phyloP scores from a whole-genome alignment of 2,113 vertebrate genomes.

The Gavialis gangeticus region DNA sequence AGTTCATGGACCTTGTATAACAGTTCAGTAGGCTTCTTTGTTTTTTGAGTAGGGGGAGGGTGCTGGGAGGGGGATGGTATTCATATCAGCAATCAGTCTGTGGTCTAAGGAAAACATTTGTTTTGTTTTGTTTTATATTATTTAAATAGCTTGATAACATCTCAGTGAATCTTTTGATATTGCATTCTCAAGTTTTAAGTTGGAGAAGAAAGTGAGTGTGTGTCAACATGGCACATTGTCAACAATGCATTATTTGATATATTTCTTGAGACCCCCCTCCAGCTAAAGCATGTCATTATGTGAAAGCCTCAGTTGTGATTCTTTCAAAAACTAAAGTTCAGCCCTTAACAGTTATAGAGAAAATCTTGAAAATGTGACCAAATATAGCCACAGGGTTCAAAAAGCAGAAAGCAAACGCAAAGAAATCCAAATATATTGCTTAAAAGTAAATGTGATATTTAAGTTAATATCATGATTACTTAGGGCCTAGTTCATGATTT shows the following conservation, averaged over 20 bases:
- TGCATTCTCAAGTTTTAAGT: background rate
- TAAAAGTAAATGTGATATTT: background rate
- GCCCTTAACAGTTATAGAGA: background rate
- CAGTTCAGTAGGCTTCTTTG: background rate
- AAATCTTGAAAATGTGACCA: background rate
- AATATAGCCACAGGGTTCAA: background rate
- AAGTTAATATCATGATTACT: background rate
- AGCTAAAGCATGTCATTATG: too few relatives aligned
- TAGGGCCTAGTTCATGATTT: background rate
- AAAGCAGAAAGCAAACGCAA: background rate
- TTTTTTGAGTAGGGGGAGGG: background rate
- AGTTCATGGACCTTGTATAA: background rate
- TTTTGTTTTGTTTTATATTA: background rate
- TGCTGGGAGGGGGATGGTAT: background rate
- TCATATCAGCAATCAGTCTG: background rate
- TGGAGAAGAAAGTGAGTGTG: background rate
- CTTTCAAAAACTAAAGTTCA: too few relatives aligned
- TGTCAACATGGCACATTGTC: background rate
- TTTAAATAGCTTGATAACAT: background rate
- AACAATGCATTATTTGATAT: rapidly evolving
- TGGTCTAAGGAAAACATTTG: background rate
- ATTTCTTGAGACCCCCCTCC: background rate
- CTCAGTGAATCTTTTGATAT: rapidly evolving
- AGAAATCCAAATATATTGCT: background rate
- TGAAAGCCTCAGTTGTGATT: too few relatives aligned